Percentiles rank a stretch among this genome's conserved stretches.
These are phyloP conservation scores for Misgurnus mizolepis DNA, from an alignment of 2,113 vertebrate species.

Conservation along the genomic window DNA sequence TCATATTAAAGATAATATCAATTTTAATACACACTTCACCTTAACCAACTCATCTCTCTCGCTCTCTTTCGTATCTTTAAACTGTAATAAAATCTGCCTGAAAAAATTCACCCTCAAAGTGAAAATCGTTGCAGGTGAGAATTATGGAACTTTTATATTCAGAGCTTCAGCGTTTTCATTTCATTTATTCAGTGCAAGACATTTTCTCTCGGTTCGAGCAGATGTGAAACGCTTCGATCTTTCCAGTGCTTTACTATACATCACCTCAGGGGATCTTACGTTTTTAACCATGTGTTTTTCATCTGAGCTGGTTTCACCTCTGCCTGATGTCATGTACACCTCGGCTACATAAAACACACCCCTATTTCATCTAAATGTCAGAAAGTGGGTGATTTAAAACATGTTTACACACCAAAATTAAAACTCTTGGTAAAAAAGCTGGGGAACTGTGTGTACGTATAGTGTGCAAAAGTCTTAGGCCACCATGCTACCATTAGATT, in stretches of 20 bases:
- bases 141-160: neutral
- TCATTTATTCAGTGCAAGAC: neutral
- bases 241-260: neutral
- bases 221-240: neutral
- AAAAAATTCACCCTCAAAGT: neutral
- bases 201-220: neutral
- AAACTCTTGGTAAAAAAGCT: slow-evolving; percentile 16
- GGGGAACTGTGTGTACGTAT: slow-evolving; percentile 2
- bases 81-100: slow-evolving; percentile 23
- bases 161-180: neutral
- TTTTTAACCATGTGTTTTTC: slow-evolving; percentile 39
- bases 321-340: slow-evolving; percentile 22
- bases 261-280: neutral
- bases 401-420: slow-evolving; percentile 22
- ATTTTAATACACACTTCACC: slow-evolving; percentile 13
- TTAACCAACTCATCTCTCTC: neutral
- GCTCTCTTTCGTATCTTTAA: neutral
- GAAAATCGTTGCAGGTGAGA: neutral
- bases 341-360: slow-evolving; percentile 36
- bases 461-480: too few relatives aligned
- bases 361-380: slow-evolving; percentile 29
- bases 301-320: slow-evolving; percentile 23
- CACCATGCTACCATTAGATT: too few relatives aligned
- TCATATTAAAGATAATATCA: slow-evolving; percentile 10
- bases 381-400: slow-evolving; percentile 28